A percentile compares a stretch with the other conserved stretches of the same genome.
phyloP scores from a whole-genome alignment of 2,113 vertebrate species.

The Protobothrops flavoviridis region DNA sequence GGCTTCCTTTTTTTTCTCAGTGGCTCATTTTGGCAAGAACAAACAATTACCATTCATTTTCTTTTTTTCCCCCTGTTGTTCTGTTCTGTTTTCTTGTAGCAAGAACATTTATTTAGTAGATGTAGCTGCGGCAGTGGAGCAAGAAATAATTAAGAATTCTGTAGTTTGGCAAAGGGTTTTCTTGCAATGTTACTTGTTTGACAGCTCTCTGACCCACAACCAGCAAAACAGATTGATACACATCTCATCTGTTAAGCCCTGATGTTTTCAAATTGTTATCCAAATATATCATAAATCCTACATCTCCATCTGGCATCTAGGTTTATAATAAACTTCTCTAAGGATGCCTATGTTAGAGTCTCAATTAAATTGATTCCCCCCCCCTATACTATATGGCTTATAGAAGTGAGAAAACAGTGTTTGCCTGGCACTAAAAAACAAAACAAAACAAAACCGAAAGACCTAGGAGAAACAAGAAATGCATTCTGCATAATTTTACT shows the following conservation, averaged over 20 bases:
- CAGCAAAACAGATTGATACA: not conserved
- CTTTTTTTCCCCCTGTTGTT: not conserved
- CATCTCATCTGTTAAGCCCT: not conserved
- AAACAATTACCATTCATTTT: not conserved
- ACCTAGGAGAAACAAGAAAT: not conserved
- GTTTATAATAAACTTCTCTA: not conserved
- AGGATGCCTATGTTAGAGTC: not conserved
- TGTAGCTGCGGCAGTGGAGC: not conserved
- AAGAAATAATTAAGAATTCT: not conserved
- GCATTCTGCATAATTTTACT: not conserved
- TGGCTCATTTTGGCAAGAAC: not conserved
- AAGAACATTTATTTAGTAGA: not conserved
- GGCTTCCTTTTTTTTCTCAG: not conserved
- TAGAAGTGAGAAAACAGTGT: not conserved
- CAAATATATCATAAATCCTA: not conserved
- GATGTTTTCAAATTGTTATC: not conserved
- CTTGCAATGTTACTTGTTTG: not conserved
- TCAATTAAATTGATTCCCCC: not conserved
- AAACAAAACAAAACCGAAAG: not conserved
- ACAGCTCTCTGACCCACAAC: not conserved
- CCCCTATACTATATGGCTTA: not conserved
- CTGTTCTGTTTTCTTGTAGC: not conserved
- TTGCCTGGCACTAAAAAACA: not conserved
- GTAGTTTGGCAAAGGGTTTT: not conserved
- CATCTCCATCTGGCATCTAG: slow-evolving; percentile 19